Conservation (phyloP, 2,888 invertebrate species). For the Leucophenga maculata region DNA sequence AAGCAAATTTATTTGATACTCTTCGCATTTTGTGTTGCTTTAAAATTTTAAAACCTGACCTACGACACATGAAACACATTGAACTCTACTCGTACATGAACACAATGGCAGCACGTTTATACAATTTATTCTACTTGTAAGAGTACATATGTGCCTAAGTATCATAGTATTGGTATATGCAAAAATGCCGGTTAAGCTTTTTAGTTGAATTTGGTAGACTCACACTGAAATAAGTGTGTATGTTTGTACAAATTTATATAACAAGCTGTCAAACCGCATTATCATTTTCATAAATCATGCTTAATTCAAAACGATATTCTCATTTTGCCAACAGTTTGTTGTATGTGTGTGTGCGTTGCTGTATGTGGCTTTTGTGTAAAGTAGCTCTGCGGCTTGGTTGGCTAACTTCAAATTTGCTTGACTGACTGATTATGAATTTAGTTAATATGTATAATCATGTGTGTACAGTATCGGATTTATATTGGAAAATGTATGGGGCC, state of each 20-base stretch:
- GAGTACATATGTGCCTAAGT: too few relatives aligned
- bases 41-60: constrained; percentile 53
- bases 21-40: constrained; percentile 21
- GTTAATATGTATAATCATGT: too few relatives aligned
- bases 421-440: too few relatives aligned
- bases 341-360: not conserved
- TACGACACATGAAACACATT: constrained; percentile 52
- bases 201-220: not conserved
- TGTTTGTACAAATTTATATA: not conserved
- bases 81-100: constrained; percentile 33
- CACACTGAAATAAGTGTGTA: not conserved
- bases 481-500: too few relatives aligned
- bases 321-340: constrained; percentile 41
- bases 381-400: not conserved
- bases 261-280: constrained; percentile 55
- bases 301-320: constrained; percentile 58
- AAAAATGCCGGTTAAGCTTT: constrained; percentile 19
- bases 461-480: too few relatives aligned
- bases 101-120: not conserved
- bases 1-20: constrained; percentile 18
- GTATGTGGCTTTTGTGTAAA: not conserved
- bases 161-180: not conserved
- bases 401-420: too few relatives aligned
- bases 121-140: not conserved
- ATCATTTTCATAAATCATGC: constrained; percentile 60